These are phyloP conservation scores for Gymnosoma rotundatum DNA, from an alignment of 2,888 invertebrate genomes.

Conservation along the genomic window DNA sequence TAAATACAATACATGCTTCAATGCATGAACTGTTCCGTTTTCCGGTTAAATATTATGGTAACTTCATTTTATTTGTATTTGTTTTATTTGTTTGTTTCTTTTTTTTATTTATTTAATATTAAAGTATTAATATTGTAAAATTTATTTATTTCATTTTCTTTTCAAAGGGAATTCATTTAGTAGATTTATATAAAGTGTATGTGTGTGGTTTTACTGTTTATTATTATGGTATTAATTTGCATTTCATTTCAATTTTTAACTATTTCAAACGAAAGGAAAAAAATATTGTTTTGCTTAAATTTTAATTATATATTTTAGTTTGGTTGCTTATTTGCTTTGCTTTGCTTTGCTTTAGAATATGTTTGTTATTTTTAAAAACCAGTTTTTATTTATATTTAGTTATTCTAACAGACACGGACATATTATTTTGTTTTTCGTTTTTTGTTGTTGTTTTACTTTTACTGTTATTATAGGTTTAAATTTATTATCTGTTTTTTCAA, in stretches of 20 bases:
- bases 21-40: conserved; percentile 48
- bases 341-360: conserved; percentile 53
- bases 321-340: conserved; percentile 29
- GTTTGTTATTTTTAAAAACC: conserved; percentile 50
- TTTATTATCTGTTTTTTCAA: conserved; percentile 32
- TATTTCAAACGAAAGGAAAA: conserved; percentile 33
- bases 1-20: conserved; percentile 41
- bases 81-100: conserved; percentile 1
- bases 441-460: conserved; percentile 7
- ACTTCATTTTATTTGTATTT: conserved; percentile 39
- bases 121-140: conserved; percentile 26
- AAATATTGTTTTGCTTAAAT: conserved; percentile 13
- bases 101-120: background rate
- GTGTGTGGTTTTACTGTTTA: conserved; percentile 32
- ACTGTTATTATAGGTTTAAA: conserved; percentile 37
- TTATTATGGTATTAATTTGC: conserved; percentile 27
- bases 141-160: conserved; percentile 11
- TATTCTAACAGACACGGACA: conserved; percentile 57
- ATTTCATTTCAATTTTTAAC: conserved; percentile 36
- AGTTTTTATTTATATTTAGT: conserved; percentile 35
- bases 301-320: conserved; percentile 30
- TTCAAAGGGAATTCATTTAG: conserved; percentile 15
- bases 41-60: conserved; percentile 27
- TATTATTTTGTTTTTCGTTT: conserved; percentile 39
- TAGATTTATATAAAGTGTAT: conserved; percentile 11